A percentile compares a stretch with the other conserved stretches of the same genome.
These are phyloP conservation scores for Gambusia yucatana DNA, from an alignment of 2,797 vertebrate species.

Conservation along the genomic window DNA sequence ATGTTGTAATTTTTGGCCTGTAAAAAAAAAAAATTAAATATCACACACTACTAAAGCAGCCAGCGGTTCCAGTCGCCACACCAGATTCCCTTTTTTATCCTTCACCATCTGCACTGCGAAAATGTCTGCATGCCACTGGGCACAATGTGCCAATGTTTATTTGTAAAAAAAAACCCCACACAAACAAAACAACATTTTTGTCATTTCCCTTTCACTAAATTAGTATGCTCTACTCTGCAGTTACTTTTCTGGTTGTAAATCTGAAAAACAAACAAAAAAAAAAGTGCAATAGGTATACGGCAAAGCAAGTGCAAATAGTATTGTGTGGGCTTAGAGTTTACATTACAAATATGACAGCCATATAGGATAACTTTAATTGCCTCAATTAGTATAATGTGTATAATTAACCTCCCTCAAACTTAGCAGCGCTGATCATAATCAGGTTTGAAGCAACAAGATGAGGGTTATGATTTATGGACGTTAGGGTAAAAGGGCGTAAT, in stretches of 20 bases:
- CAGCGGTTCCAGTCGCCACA: too few species aligned
- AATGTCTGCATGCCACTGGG: too few species aligned
- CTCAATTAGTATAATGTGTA: constrained; percentile 56
- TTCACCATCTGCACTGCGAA: too few species aligned
- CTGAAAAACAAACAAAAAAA: neutral
- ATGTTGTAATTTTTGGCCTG: too few species aligned
- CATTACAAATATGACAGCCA: constrained; percentile 39
- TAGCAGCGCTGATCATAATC: constrained; percentile 55
- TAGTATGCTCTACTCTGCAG: neutral
- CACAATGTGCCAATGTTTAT: neutral
- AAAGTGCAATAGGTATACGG: neutral
- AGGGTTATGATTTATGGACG: constrained; percentile 63
- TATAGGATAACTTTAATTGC: constrained; percentile 49
- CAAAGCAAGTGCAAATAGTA: neutral
- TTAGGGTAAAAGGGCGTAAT: constrained; percentile 26
- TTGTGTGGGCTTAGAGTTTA: constrained; percentile 35
- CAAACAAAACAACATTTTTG: neutral
- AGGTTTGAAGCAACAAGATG: constrained; percentile 42
- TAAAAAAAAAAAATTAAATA: too few species aligned
- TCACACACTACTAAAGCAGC: too few species aligned
- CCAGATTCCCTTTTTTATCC: too few species aligned
- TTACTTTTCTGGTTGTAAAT: neutral
- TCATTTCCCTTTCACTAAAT: neutral
- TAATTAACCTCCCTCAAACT: constrained; percentile 48
- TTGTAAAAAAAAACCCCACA: neutral